Evolutionary conservation across 2,888 invertebrate species (phyloP), one percentile per base, ranked within the genome.

Genomic region (Cybosia mesomella): DNA sequence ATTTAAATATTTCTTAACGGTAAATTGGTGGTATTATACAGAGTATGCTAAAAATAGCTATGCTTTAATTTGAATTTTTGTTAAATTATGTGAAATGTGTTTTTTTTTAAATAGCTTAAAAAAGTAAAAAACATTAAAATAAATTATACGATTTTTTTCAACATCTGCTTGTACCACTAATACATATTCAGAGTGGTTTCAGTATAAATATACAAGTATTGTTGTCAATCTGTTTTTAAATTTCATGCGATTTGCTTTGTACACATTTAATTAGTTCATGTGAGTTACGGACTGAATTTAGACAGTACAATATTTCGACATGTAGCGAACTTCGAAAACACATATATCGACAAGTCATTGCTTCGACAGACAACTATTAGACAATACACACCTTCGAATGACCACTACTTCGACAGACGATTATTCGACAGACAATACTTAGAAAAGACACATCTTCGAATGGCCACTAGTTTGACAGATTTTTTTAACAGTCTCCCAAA

Each of bases 21-120:
- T 24, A 24, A 22, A 55, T 55, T 55, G 22, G 24, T 28, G 55
- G 28, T 55, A 55, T 55, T 55, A 55, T 28, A 55, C 28, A 55
- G 22, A 22, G 24, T 55, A 21, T 54, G 10, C 11, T 24, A 54
- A 15, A 55, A 55, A 24, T 11, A 24, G 21, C 24, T 21, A 22
- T 1, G 3, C 0, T 11, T 54, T 11, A n/a, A 54, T 55, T 28
- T 15, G 55, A 55, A 4, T 11, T 24, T 8, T 0, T 15, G 28
- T 55, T 15, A 18, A 55, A 55, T 21, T 53, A 4, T 21, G 21
- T 21, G 13, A n/a, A 34, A 10, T 8, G 8, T 34, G 8, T 53
- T 3, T 2, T 4, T n/a, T n/a, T 53, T 18, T 9, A n/a, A 8
- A 18, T n/a, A n/a, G n/a, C n/a, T n/a, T n/a, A n/a, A 53, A 53